Conservation (phyloP, 2,888 invertebrate species). For the Scaeva pyrastri region DNA sequence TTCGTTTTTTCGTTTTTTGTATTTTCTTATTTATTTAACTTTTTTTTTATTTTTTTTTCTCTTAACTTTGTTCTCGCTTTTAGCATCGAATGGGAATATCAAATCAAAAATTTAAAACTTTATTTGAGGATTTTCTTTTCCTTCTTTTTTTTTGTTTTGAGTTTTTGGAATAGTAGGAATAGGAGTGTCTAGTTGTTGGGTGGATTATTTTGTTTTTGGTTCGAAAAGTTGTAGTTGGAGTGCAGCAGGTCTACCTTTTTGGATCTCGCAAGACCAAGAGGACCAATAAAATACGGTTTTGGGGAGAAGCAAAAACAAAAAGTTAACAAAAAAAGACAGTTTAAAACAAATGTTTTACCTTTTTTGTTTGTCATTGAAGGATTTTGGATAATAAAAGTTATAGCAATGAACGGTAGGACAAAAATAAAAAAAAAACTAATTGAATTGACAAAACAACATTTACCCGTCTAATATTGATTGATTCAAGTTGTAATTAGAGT, state of each 20-base stretch:
- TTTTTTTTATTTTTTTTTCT: not conserved
- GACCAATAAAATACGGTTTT: not conserved
- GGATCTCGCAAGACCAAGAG: not conserved
- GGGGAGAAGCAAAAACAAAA: not conserved
- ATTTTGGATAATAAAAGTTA: not conserved
- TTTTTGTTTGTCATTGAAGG: slow-evolving; percentile 1
- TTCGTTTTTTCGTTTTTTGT: slow-evolving; percentile 1
- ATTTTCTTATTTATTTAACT: slow-evolving; percentile 22
- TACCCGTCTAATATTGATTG: too few species aligned
- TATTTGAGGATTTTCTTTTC: slow-evolving; percentile 46
- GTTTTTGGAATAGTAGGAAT: not conserved
- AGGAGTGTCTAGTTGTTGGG: not conserved
- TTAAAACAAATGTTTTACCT: not conserved
- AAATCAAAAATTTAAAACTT: slow-evolving; percentile 71
- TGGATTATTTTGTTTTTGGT: slow-evolving; percentile 1
- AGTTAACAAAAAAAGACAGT: not conserved
- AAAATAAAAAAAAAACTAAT: not conserved
- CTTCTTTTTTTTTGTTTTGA: not conserved
- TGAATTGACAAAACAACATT: too few species aligned
- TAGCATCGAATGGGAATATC: slow-evolving; percentile 56
- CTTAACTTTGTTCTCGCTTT: slow-evolving; percentile 25
- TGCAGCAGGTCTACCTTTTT: slow-evolving; percentile 7
- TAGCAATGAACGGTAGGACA: not conserved
- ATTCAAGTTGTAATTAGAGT: too few species aligned
- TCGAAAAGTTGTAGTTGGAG: slow-evolving; percentile 1